Percentiles rank a stretch among this genome's conserved stretches.
Evolutionary conservation across 2,113 vertebrate genomes (phyloP).

Genomic region (Promerops cafer): DNA sequence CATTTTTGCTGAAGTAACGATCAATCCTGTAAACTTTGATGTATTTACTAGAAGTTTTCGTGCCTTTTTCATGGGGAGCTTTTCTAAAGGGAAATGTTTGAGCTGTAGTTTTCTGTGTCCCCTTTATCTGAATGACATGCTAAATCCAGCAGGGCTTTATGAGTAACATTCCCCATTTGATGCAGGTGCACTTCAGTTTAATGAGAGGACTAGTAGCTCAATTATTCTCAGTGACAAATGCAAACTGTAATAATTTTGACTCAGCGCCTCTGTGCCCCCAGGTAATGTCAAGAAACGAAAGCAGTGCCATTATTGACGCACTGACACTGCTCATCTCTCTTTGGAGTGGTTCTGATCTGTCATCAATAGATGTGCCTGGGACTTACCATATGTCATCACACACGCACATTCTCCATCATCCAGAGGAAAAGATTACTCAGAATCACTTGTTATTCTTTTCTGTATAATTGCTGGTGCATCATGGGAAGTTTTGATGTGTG

Average conservation of each 20-base stretch:
- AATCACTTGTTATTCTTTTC: neutral
- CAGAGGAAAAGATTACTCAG: neutral
- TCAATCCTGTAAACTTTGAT: neutral
- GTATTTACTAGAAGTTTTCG: neutral
- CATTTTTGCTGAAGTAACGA: neutral
- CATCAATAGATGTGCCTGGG: neutral
- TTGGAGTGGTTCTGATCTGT: neutral
- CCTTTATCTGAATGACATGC: constrained; percentile 37
- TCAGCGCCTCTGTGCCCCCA: neutral
- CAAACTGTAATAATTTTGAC: constrained; percentile 39
- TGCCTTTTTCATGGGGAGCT: neutral
- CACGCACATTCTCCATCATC: neutral
- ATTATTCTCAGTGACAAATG: constrained; percentile 54
- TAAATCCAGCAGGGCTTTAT: constrained; percentile 11
- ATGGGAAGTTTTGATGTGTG: neutral
- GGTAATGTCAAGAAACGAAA: neutral
- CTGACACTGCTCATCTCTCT: neutral
- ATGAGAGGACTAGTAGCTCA: neutral
- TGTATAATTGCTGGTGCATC: neutral
- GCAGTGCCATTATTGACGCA: neutral
- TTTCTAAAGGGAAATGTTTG: neutral
- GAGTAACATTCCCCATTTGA: neutral
- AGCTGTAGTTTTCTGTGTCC: neutral
- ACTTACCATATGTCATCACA: neutral
- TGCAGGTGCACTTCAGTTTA: neutral